Evolutionary conservation across 2,888 invertebrate genomes (phyloP).

Genomic region (Ochlodes sylvanus): DNA sequence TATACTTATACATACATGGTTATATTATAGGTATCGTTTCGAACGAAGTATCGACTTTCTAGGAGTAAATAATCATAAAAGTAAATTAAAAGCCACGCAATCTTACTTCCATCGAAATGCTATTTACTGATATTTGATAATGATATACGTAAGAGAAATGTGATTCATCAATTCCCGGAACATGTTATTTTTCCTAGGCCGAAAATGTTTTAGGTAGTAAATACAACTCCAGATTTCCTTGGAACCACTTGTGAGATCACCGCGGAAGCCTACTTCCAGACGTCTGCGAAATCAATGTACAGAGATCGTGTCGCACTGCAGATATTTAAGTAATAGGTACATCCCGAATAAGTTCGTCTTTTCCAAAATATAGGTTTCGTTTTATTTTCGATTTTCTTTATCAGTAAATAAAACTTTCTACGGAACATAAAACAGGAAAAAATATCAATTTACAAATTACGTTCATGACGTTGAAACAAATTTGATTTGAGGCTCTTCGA

Average conservation of each 20-base stretch:
- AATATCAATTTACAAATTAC: no score
- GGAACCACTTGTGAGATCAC: conserved; percentile 4
- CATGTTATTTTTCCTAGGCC: not conserved
- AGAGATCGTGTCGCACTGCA: conserved; percentile 73
- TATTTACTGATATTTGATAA: no score
- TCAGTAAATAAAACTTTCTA: no score
- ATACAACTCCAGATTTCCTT: conserved; percentile 1
- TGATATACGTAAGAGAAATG: not conserved
- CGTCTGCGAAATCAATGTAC: conserved; percentile 64
- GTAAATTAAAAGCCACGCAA: no score
- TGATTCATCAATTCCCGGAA: not conserved
- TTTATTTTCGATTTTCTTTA: conserved; percentile 16
- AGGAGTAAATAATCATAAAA: no score
- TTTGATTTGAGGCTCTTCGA: not conserved
- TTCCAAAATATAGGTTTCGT: conserved; percentile 47
- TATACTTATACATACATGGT: no score
- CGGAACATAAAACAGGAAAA: not conserved
- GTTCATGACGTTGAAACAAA: no score
- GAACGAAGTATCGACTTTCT: no score
- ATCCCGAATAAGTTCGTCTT: conserved; percentile 54
- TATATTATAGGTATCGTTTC: no score
- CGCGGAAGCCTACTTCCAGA: conserved; percentile 48
- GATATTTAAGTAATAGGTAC: conserved; percentile 61
- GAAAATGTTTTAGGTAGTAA: not conserved
- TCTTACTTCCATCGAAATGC: no score